Evolutionary conservation across 1,140 invertebrate genomes (phyloP), one percentile per base, ranked within the genome.

Genomic region (Zeugodacus cucurbitae): DNA sequence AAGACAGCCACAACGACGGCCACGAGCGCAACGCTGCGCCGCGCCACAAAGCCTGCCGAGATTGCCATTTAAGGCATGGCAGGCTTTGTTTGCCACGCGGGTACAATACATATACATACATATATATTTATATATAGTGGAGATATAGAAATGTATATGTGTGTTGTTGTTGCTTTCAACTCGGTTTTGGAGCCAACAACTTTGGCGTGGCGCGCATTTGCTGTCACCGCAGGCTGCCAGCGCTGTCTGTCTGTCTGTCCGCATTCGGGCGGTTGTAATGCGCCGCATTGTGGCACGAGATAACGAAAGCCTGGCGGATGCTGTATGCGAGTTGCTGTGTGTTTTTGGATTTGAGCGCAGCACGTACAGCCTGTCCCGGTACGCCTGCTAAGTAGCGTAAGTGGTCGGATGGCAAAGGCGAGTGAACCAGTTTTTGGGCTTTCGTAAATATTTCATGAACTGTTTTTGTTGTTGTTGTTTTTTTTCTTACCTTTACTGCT

Each of bases 391-490:
- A 82, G 20, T 54, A 4, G 74, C 37, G 26, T n/a, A 82, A 54
- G 48, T 54, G 2, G 48, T 54, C 37, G 37, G 3, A 4, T 29
- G 74, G n/a, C n/a, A 44, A 17, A 48, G 10, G 74, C 74, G n/a
- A 48, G 11, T 82, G 74, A 54, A 82, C 74, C 74, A 82, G 74
- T 82, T 82, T 82, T 82, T 82, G 74, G 74, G 74, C 74, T 44
- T 82, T 48, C 14, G 48, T 48, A 48, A 54, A 82, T 48, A 41
- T 82, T 82, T 82, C 74, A 82, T 82, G 41, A 82, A 29, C 41
- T 54, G 2, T 82, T 82, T 82, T 48, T 41, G 17, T 74, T 67
- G 48, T 14, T 54, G 48, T 54, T 54, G 1, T 54, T 54, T 1
- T 54, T 54, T 20, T n/a, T n/a, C n/a, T n/a, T n/a, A n/a, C 37